Base-by-base conservation (phyloP, 2,888 invertebrate species). In the Pogonocherus hispidulus region DNA sequence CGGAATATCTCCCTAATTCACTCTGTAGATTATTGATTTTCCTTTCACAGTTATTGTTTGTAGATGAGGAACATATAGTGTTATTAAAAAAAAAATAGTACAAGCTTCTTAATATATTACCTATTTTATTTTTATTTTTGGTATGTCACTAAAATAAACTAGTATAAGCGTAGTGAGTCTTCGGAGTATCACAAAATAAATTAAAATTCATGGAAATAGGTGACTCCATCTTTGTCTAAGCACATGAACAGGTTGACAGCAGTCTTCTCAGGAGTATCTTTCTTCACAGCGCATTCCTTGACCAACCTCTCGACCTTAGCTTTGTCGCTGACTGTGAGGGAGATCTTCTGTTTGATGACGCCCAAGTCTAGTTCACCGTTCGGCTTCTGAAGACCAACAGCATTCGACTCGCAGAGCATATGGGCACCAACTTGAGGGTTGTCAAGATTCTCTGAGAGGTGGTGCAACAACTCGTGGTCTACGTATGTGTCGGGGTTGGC, bases 281-380 rank as follows among this genome's bases (percentile, higher is more conserved):
- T 64, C 8, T 49, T 20, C 18, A 63, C 65, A 23, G 52, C 62
- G 44, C 70, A 71, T 18, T 62, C 60, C n/a, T 19, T 56, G 5
- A 70, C 18, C 23, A 71, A 14, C 6, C 46, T 18, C 8, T 65
- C 18, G 11, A 46, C 18, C 18, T 8, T 4, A 9, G 3, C 46
- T 5, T 14, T 19, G 11, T 46, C 18, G 6, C 11, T 19, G 16
- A 46, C 11, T 0, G 3, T 11, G 1, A 47, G 8, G 20, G 20
- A 19, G 11, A 71, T 32, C 47, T 54, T 69, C n/a, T 64, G 47
- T 16, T 20, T 71, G 5, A 71, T 14, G 5, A 32, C 9, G 3
- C 37, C 44, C 27, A 35, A 55, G 51, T 60, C 49, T 6, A 71
- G 23, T 4, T 46, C 67, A 14, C 69, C 69, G 49, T 69, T 62